These are phyloP conservation scores for Dynastes grantii DNA, from an alignment of 2,888 invertebrate species.

Conservation along the genomic window DNA sequence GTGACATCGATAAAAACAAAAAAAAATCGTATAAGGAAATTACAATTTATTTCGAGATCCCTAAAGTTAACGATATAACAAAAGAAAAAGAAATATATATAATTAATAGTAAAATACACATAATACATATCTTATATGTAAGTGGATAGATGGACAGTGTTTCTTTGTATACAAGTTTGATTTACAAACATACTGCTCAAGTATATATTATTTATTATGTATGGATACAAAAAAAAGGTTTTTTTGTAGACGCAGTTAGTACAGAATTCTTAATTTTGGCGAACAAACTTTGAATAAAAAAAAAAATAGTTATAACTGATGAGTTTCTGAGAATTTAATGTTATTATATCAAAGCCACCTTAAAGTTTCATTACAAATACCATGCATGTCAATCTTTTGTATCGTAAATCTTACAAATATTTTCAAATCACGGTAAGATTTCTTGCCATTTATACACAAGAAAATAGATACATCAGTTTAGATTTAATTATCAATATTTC, in stretches of 20 bases:
- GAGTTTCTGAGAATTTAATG: too few species aligned
- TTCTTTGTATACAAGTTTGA: not conserved
- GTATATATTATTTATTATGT: too few species aligned
- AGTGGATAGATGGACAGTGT: conserved; percentile 1
- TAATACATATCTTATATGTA: not conserved
- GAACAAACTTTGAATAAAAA: too few species aligned
- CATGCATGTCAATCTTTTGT: too few species aligned
- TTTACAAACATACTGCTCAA: not conserved
- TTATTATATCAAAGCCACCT: too few species aligned
- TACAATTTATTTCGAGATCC: conserved; percentile 21
- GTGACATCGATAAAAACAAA: not conserved
- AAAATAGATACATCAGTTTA: too few species aligned
- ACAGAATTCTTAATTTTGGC: not conserved
- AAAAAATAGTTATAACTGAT: too few species aligned
- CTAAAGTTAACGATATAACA: conserved; percentile 19
- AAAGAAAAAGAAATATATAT: conserved; percentile 33
- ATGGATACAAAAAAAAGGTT: conserved; percentile 11
- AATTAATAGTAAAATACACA: conserved; percentile 22
- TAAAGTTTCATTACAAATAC: too few species aligned
- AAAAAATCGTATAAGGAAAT: conserved; percentile 4
- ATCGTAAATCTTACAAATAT: too few species aligned
- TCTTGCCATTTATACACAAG: too few species aligned
- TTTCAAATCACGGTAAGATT: too few species aligned
- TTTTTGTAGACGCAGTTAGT: not conserved
- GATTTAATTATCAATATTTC: too few species aligned